Evolutionary conservation across 2,797 vertebrate species (phyloP), one percentile per base, ranked within the genome.

Genomic region (Spheniscus humboldti): DNA sequence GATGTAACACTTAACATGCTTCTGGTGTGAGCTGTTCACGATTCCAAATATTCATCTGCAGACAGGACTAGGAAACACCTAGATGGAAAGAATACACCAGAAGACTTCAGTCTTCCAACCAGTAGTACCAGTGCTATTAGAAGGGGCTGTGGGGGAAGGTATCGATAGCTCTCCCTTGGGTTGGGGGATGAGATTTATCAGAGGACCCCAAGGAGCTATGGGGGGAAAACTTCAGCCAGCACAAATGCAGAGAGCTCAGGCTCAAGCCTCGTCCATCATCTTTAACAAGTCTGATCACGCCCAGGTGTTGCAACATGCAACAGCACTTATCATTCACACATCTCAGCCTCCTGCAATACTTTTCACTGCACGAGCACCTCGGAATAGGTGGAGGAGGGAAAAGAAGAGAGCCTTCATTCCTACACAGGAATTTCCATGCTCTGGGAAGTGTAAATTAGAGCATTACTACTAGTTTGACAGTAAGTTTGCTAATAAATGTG

Each of bases 401-500:
- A 73, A 96, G 82, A 88, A 92, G 79, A 59, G 88, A 96, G 88
- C 69, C 55, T 85, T 90, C 92, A 71, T 79, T 92, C 86, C 83
- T 88, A 76, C 72, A 93, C 52, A 85, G 83, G 86, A 76, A 91
- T 90, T 95, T 94, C 92, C 92, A 91, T 89, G 93, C 95, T 96
- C 85, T 96, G 91, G 96, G 96, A 97, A 96, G 95, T 95, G 88
- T 96, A 96, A 96, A 96, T 94, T 85, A 96, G 60, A 97, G 90
- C 72, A 92, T 95, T 96, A 95, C 89, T 53, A 93, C 78, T 75
- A 81, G 92, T 92, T 69, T 94, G 86, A 95, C 94, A 95, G 93
- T 67, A 88, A 92, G 69, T 94, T 96, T 94, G 90, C 88, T 93
- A 93, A 96, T 89, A 95, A 93, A 91, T 86, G 62, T 95, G 97